phyloP scores from a whole-genome alignment of 2,888 invertebrate genomes.

The Phortica okadai region DNA sequence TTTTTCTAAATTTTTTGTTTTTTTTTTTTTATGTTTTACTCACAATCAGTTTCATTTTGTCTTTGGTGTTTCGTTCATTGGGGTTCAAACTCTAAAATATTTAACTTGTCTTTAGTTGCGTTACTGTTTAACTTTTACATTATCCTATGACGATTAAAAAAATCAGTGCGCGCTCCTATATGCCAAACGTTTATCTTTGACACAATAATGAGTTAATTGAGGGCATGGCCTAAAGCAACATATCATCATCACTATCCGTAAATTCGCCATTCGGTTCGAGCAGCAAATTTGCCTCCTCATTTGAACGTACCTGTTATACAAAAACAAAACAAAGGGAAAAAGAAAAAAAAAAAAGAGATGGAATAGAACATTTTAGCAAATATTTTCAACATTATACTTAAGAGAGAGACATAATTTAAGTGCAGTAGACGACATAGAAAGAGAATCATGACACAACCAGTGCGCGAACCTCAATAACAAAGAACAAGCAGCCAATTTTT shows the following conservation, averaged over 20 bases:
- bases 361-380: too few relatives aligned
- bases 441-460: neutral
- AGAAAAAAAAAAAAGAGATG: neutral
- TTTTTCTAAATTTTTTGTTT: neutral
- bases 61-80: constrained; percentile 57
- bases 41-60: constrained; percentile 65
- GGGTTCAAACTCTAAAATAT: neutral
- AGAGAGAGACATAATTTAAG: neutral
- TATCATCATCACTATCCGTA: constrained; percentile 74
- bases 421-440: neutral
- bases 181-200: constrained; percentile 6
- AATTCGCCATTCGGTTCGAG: constrained; percentile 74
- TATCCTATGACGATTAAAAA: constrained; percentile 30
- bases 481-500: neutral
- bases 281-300: constrained; percentile 73
- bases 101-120: constrained; percentile 38
- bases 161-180: constrained; percentile 44
- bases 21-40: constrained; percentile 40
- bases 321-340: neutral
- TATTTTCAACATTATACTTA: neutral
- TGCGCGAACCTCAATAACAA: neutral
- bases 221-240: constrained; percentile 66
- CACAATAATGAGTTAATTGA: neutral
- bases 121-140: constrained; percentile 42
- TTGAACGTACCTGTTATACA: constrained; percentile 67